Base-by-base conservation (phyloP, 1,140 invertebrate species). In the Mycetomoellerius zeteki region DNA sequence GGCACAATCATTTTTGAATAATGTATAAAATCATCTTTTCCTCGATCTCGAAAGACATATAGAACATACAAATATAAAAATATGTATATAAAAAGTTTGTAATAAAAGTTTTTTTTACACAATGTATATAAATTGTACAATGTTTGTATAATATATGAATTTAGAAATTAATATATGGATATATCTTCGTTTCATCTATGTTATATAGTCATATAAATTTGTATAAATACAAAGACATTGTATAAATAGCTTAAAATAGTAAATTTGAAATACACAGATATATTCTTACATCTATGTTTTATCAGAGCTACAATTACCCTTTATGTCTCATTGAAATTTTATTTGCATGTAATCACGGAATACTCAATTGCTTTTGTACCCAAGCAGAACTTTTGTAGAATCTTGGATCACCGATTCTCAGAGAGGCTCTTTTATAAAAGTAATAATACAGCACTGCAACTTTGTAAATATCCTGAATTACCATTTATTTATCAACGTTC, bases 371-470 rank as follows among this genome's bases (percentile, higher is more conserved):
- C 64, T 96, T 96, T 67, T 96, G 96, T 85, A 97, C 96, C 97
- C 97, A 97, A 86, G 96, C 96, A 6, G 97, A 96, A 88, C 97
- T 96, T 93, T 97, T 97, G 90, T 97, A 97, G 91, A 97, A 97
- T 80, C 97, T 96, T 8, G 97, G 97, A 94, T 98, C 97, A 86
- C 96, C 96, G 71, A 98, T 96, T 86, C 96, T 95, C 58, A 98
- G 92, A 2, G 97, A 96, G 43, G 97, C 96, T 88, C 97, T 96
- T 93, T 98, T 98, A 93, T 97, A 97, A 81, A 96, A 96, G 88
- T 97, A 97, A 93, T 97, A 98, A 94, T 97, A 97, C 72, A 97
- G 95, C 19, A 97, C 96, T 50, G 97, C 96, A 94, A 97, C 97
- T 98, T 89, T 65, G 88, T 47, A 87, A 77, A 30, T 76, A 54